These are phyloP conservation scores for Heterodera carotae DNA, from an alignment of 1,140 invertebrate species.

Conservation along the genomic window DNA sequence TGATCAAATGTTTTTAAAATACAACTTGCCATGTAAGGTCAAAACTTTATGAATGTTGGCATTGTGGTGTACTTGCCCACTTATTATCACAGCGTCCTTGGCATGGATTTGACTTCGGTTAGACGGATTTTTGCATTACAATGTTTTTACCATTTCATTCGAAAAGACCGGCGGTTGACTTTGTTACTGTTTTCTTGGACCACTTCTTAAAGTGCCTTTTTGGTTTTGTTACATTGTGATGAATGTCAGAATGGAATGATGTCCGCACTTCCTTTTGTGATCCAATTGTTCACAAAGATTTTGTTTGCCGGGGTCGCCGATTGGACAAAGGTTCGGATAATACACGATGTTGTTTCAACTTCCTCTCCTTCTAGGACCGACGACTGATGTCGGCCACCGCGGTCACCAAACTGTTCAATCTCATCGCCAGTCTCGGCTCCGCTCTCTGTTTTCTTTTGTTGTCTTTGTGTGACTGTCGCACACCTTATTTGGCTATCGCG, in stretches of 20 bases:
- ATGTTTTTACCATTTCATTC: neutral
- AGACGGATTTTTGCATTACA: conserved; percentile 20
- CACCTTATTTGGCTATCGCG: conserved; percentile 44
- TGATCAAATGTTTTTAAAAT: neutral
- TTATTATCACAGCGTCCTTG: conserved; percentile 62
- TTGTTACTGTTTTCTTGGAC: too few relatives aligned
- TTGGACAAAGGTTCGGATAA: conserved; percentile 36
- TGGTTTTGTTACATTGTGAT: too few relatives aligned
- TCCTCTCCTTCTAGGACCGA: neutral
- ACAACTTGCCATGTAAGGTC: neutral
- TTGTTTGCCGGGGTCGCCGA: conserved; percentile 62
- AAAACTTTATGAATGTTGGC: conserved; percentile 64
- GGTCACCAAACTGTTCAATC: conserved; percentile 60
- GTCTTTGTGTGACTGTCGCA: conserved; percentile 57
- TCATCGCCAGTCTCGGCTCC: conserved; percentile 60
- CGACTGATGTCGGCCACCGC: conserved; percentile 37
- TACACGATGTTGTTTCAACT: neutral
- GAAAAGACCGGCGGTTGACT: too few relatives aligned
- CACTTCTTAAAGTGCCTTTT: too few relatives aligned
- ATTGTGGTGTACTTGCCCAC: conserved; percentile 63
- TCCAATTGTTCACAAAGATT: conserved; percentile 64
- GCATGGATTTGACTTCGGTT: conserved; percentile 58
- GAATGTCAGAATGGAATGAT: conserved; percentile 58
- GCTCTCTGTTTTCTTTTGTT: conserved; percentile 56
- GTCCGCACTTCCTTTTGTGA: conserved; percentile 61